These are phyloP conservation scores for Onchidella celtica DNA, from an alignment of 2,888 invertebrate genomes.

Conservation along the genomic window DNA sequence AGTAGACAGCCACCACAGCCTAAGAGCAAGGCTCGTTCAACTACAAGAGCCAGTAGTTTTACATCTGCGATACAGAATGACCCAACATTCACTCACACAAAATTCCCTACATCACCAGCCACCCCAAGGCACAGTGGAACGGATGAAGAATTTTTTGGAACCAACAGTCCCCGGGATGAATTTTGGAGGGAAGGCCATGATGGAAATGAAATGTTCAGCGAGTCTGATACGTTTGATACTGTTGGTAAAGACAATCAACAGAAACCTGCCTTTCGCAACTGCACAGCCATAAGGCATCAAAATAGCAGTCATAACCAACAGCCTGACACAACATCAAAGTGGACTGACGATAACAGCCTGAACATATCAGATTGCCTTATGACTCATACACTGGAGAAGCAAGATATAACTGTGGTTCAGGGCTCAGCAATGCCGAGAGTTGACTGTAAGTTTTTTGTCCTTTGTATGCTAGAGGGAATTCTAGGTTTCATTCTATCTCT, in stretches of 20 bases:
- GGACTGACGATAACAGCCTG: not conserved
- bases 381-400: conserved; percentile 28
- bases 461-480: too few species aligned
- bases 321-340: too few species aligned
- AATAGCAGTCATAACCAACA: too few species aligned
- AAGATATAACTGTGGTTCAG: conserved; percentile 28
- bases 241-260: too few species aligned
- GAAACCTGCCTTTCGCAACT: too few species aligned
- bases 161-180: not conserved
- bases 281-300: too few species aligned
- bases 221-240: too few species aligned
- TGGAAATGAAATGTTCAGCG: not conserved
- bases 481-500: too few species aligned
- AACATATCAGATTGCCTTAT: too few species aligned
- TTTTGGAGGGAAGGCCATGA: not conserved
- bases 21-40: too few species aligned
- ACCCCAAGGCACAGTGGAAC: not conserved
- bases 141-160: not conserved
- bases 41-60: too few species aligned
- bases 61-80: not conserved
- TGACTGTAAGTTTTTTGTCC: conserved; percentile 33
- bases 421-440: not conserved
- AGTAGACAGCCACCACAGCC: too few species aligned
- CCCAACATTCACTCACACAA: not conserved
- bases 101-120: not conserved